A percentile compares a stretch with the other conserved stretches of the same genome.
phyloP scores from a whole-genome alignment of 2,888 invertebrate genomes.

The Melipona bicolor region DNA sequence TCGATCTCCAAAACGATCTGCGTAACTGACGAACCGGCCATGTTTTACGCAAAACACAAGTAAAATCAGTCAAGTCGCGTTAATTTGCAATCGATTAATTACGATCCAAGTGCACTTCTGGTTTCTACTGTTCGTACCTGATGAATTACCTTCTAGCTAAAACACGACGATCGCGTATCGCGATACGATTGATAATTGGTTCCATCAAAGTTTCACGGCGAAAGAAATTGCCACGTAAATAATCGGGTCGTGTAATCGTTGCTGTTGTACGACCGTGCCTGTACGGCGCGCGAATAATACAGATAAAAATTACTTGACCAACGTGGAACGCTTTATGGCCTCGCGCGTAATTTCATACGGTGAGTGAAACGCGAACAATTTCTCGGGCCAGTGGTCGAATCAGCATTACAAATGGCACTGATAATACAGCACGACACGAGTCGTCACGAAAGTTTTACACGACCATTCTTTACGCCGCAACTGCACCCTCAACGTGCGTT shows the following conservation, averaged over 20 bases:
- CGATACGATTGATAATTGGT: background rate
- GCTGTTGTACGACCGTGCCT: background rate
- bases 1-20: background rate
- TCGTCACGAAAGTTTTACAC: constrained; percentile 65
- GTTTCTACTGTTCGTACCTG: background rate
- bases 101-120: background rate
- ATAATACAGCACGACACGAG: constrained; percentile 57
- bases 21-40: background rate
- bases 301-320: background rate
- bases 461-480: constrained; percentile 60
- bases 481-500: constrained; percentile 55
- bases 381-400: constrained; percentile 56
- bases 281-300: background rate
- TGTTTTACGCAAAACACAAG: background rate
- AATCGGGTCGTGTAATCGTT: background rate
- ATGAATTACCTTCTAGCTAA: background rate
- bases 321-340: constrained; percentile 10
- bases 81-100: background rate
- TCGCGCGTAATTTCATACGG: constrained; percentile 38
- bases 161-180: background rate
- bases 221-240: background rate
- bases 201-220: background rate
- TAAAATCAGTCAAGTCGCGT: background rate
- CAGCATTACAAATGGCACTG: constrained; percentile 65
- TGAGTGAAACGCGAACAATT: constrained; percentile 53